phyloP scores from a whole-genome alignment of 1,140 invertebrate species.

The Cepaea nemoralis region DNA sequence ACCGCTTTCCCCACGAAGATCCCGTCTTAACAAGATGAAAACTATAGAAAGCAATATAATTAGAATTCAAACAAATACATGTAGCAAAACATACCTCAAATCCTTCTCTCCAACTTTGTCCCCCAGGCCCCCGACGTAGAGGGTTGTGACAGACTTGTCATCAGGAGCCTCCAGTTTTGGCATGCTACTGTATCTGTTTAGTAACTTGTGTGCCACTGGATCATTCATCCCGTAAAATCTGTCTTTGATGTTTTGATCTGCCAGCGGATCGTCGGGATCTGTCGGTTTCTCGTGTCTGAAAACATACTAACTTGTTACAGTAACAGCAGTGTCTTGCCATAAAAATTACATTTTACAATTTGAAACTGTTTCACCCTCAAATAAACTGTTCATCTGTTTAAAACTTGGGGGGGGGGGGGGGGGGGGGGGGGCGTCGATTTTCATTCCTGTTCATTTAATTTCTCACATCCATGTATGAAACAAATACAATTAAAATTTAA shows the following conservation, averaged over 20 bases:
- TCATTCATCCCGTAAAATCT: conserved; percentile 98
- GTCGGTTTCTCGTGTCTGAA: conserved; percentile 96
- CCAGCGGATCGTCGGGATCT: conserved; percentile 98
- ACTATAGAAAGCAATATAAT: not conserved
- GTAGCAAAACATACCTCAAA: conserved; percentile 80
- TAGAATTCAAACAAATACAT: too few relatives aligned
- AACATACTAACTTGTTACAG: too few relatives aligned
- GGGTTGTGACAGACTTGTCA: conserved; percentile 94
- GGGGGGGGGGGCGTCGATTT: too few relatives aligned
- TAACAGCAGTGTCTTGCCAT: too few relatives aligned
- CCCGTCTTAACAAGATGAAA: too few relatives aligned
- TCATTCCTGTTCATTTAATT: too few relatives aligned
- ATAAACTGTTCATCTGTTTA: not conserved
- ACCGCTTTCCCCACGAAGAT: too few relatives aligned
- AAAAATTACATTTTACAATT: not conserved
- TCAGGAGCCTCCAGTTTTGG: conserved; percentile 95
- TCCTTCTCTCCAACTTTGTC: conserved; percentile 90
- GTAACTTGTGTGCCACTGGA: conserved; percentile 97
- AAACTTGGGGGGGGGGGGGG: too few relatives aligned
- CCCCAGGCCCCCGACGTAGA: conserved; percentile 94
- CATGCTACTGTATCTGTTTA: conserved; percentile 90
- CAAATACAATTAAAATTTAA: too few relatives aligned
- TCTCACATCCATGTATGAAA: too few relatives aligned
- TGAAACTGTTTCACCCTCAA: not conserved
- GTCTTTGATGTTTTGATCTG: conserved; percentile 99